These are phyloP conservation scores for Pyrgilauda ruficollis DNA, from an alignment of 2,113 vertebrate genomes.

Conservation along the genomic window DNA sequence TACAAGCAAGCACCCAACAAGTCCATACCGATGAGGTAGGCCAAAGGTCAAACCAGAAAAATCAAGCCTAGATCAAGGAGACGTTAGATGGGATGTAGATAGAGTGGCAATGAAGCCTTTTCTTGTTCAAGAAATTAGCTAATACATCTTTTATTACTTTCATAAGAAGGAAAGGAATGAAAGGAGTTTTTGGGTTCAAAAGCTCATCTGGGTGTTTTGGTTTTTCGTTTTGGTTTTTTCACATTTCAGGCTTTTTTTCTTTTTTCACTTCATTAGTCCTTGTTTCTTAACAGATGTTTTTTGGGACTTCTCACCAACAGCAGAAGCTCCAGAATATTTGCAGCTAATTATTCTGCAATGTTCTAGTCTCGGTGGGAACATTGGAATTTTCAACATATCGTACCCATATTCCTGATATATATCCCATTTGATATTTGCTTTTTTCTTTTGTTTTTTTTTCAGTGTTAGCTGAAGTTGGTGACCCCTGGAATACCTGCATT, in stretches of 20 bases:
- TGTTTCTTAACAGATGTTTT: not conserved
- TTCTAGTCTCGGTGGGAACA: not conserved
- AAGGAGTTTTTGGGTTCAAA: not conserved
- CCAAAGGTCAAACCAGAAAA: not conserved
- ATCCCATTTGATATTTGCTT: too few species aligned
- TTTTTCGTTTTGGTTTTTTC: not conserved
- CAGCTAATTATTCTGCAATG: not conserved
- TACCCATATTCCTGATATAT: not conserved
- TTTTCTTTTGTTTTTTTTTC: not conserved
- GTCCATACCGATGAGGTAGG: not conserved
- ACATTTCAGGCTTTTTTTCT: accelerated
- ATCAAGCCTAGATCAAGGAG: not conserved
- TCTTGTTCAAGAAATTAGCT: not conserved
- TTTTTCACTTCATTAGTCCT: not conserved
- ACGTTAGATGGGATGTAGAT: not conserved
- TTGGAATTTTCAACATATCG: not conserved
- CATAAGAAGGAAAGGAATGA: not conserved
- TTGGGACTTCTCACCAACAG: not conserved
- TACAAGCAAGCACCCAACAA: not conserved
- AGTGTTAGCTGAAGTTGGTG: not conserved
- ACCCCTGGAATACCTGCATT: accelerated
- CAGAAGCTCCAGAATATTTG: not conserved
- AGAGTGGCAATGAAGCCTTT: not conserved
- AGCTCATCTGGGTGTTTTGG: not conserved
- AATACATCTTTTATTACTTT: not conserved